These are phyloP conservation scores for Diuraphis noxia DNA, from an alignment of 1,140 invertebrate species.

Conservation along the genomic window DNA sequence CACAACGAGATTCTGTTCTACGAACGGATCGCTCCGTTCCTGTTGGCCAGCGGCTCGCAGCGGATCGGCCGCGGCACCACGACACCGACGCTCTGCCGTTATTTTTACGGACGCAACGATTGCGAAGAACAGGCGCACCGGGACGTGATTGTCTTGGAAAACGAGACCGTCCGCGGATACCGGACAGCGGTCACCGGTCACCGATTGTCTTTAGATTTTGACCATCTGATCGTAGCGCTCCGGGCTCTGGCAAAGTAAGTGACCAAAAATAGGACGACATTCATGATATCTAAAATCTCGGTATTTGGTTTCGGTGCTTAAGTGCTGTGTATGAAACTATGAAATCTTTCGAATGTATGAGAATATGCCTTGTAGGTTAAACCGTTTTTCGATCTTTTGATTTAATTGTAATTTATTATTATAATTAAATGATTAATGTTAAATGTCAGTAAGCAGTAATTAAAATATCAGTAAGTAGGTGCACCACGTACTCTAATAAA, in stretches of 20 bases:
- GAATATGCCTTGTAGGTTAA: too few species aligned
- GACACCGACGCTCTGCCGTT: background rate
- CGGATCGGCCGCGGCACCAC: background rate
- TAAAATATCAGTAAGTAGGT: background rate
- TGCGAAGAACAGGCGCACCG: background rate
- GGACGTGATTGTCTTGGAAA: background rate
- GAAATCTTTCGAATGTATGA: background rate
- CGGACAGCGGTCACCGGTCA: background rate
- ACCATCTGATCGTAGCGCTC: background rate
- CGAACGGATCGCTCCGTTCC: constrained; percentile 19
- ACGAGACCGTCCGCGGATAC: background rate
- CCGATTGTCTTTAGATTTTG: background rate
- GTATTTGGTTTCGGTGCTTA: too few species aligned
- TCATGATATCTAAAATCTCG: background rate
- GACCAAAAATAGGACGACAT: background rate
- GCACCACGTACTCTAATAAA: background rate
- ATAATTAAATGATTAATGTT: background rate
- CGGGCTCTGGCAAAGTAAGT: background rate
- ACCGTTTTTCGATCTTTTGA: background rate
- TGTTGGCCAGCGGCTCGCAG: background rate
- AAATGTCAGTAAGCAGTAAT: background rate
- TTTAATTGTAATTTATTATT: background rate
- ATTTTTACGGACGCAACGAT: background rate
- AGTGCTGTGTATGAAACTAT: background rate
- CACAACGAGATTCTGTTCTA: constrained; percentile 47